Conservation (phyloP, 2,113 vertebrate genomes). For the Sialia sialis region DNA sequence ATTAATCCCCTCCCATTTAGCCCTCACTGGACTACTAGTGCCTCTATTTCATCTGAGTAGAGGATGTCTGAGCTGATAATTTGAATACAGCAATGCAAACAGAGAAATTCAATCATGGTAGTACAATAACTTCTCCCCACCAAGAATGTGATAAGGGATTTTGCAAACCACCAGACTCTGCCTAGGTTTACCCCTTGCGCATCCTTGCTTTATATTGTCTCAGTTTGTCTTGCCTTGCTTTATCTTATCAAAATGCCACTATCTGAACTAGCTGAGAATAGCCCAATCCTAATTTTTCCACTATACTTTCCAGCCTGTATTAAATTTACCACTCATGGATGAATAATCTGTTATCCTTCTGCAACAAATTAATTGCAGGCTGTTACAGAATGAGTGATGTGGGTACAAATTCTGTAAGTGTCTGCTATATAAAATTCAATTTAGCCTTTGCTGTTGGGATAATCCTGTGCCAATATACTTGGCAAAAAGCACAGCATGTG, state of each 20-base stretch:
- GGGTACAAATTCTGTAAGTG: conserved; percentile 41
- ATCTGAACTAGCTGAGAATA: background rate
- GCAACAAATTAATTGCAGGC: conserved; percentile 52
- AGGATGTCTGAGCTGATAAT: background rate
- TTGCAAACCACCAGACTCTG: background rate
- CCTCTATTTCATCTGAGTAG: background rate
- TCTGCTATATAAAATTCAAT: conserved; percentile 31
- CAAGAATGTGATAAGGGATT: background rate
- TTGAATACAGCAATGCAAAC: background rate
- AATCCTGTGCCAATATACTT: background rate
- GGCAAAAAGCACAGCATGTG: background rate
- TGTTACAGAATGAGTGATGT: conserved; percentile 55
- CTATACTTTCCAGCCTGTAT: conserved; percentile 14
- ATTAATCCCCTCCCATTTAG: background rate
- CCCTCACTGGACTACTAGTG: background rate
- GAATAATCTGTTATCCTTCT: conserved; percentile 51
- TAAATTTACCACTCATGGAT: conserved; percentile 6
- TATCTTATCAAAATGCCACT: background rate
- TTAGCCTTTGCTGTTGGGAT: background rate
- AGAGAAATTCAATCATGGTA: background rate
- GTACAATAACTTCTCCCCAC: background rate
- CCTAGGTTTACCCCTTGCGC: background rate
- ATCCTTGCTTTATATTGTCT: background rate
- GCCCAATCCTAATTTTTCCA: conserved; percentile 10
- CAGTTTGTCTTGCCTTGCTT: background rate